Evolutionary conservation across 2,113 vertebrate genomes (phyloP), one percentile per base, ranked within the genome.

Genomic region (Colius striatus): DNA sequence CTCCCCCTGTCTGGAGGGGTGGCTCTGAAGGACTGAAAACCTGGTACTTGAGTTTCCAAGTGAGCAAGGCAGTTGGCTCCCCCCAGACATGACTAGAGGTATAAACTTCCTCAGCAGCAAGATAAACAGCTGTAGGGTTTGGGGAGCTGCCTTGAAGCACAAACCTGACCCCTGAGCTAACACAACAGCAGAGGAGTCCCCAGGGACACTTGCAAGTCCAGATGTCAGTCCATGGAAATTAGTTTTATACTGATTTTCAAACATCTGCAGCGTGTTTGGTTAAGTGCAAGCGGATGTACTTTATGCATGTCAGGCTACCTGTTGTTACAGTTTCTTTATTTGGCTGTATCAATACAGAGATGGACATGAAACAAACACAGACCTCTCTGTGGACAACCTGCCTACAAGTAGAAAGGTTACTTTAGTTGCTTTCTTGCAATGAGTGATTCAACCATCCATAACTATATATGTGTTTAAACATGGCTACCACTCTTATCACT

Each of bases 181-280:
- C 48, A 78, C 12, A 91, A 10, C 74, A 87, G 55, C 75, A 77
- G 34, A 63, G 34, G 6, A 58, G 12, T 63, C 79, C 53, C 65
- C 27, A 16, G 48, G 61, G 65, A 43, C 36, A 25, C 30, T 74
- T 8, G 13, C 14, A 86, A 45, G 18, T 63, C 43, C 65, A 84
- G 65, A 89, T 48, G 34, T 84, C 84, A 74, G 27, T 13, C 26
- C 0, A 0, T 51, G 32, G 62, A 90, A 89, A 81, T 87, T 36
- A 68, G 41, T 73, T 81, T 93, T 89, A 34, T 55, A 27, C 76
- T 48, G 66, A 73, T 81, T 94, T 94, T 94, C 76, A 65, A 58
- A 78, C 66, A 90, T 38, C 86, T 84, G 54, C 57, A 54, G 47
- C 0, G 0, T 54, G 61, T 51, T 88, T 65, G 38, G 23, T 54